Conservation (phyloP, 1,140 invertebrate genomes). For the Conus ventricosus region DNA sequence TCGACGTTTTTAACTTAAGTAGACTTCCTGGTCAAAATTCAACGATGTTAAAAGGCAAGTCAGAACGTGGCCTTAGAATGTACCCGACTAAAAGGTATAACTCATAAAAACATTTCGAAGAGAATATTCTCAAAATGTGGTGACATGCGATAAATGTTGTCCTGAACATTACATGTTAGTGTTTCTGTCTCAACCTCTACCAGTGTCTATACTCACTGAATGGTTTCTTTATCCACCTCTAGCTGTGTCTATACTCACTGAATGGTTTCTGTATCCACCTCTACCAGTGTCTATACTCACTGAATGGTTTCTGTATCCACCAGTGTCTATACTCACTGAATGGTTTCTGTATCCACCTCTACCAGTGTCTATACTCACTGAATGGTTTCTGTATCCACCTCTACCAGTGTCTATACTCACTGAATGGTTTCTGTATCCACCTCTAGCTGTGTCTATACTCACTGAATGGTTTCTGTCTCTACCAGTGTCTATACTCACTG, state of each 20-base stretch:
- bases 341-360: slow-evolving; percentile 82
- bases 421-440: slow-evolving; percentile 82
- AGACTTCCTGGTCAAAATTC: too few species aligned
- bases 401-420: slow-evolving; percentile 27
- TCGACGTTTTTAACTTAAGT: too few species aligned
- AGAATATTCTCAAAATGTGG: too few species aligned
- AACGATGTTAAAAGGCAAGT: too few species aligned
- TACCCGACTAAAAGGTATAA: too few species aligned
- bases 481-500: slow-evolving; percentile 44
- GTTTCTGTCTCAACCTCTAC: too few species aligned
- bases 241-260: slow-evolving; percentile 43
- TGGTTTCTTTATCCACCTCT: slow-evolving; percentile 68
- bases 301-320: slow-evolving; percentile 80
- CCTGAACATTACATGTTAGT: too few species aligned
- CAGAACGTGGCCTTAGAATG: too few species aligned
- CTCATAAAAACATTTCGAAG: too few species aligned
- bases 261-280: slow-evolving; percentile 83
- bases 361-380: slow-evolving; percentile 44
- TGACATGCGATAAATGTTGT: too few species aligned
- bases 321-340: slow-evolving; percentile 57
- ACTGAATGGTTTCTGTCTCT: slow-evolving; percentile 80
- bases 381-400: slow-evolving; percentile 83
- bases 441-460: neutral
- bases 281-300: slow-evolving; percentile 27
- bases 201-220: slow-evolving; percentile 58